These are phyloP conservation scores for Eremobia ochroleuca DNA, from an alignment of 2,888 invertebrate genomes.

Conservation along the genomic window DNA sequence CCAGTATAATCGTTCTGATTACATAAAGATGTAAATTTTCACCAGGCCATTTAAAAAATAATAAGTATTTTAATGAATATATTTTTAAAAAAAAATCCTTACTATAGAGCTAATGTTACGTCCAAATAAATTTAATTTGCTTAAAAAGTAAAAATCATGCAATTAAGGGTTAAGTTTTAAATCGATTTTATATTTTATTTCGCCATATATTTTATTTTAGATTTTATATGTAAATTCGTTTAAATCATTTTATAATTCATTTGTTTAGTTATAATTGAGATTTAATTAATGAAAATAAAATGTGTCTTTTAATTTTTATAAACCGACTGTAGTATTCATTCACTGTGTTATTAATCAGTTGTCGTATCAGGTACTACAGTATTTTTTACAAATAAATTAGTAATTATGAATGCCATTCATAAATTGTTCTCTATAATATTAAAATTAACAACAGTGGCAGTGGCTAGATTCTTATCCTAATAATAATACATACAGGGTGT, in stretches of 20 bases:
- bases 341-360: conserved; percentile 2
- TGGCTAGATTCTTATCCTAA: conserved; percentile 62
- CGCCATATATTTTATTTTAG: no score
- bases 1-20: no score
- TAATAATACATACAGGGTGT: no score
- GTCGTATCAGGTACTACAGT: conserved; percentile 20
- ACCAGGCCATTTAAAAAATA: no score
- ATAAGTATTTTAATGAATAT: no score
- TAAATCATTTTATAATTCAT: not conserved
- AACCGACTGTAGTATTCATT: conserved; percentile 15
- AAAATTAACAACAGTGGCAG: conserved; percentile 66
- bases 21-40: no score
- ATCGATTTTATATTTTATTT: not conserved
- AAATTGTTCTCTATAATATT: conserved; percentile 32
- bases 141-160: no score
- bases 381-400: not conserved
- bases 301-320: not conserved
- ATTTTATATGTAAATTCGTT: not conserved
- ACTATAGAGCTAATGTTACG: no score
- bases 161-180: no score
- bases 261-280: not conserved
- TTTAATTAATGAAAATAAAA: not conserved
- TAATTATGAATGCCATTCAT: conserved; percentile 41
- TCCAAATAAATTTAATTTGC: no score
- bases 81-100: no score